phyloP scores from a whole-genome alignment of 2,113 vertebrate species.

The Hassar affinis region DNA sequence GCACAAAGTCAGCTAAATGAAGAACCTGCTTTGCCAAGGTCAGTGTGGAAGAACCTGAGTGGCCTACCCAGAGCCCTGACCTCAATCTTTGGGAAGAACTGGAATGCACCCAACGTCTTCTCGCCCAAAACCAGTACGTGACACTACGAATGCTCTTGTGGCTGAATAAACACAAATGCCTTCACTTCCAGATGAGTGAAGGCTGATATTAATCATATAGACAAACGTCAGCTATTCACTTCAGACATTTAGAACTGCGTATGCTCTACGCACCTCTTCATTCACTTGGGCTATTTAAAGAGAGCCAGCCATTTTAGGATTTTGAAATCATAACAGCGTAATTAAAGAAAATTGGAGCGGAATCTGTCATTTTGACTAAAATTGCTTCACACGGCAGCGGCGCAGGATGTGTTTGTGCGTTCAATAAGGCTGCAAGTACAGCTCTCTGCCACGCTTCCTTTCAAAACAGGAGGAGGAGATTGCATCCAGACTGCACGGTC shows the following conservation, averaged over 20 bases:
- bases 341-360: conserved; percentile 14
- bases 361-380: conserved; percentile 40
- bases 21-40: not conserved
- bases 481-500: not conserved
- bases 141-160: not conserved
- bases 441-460: not conserved
- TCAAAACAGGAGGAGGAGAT: conserved; percentile 4
- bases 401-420: conserved; percentile 2
- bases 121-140: too few species aligned
- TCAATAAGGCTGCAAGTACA: not conserved
- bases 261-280: not conserved
- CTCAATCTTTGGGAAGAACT: not conserved
- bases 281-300: not conserved
- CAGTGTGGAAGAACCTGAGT: not conserved
- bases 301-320: conserved; percentile 4
- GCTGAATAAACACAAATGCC: not conserved
- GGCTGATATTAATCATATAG: not conserved
- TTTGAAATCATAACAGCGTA: conserved; percentile 8
- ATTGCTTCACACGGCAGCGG: conserved; percentile 28
- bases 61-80: not conserved
- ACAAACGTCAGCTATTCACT: not conserved
- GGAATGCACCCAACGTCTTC: not conserved
- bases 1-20: not conserved
- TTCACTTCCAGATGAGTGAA: not conserved
- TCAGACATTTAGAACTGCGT: not conserved